These are phyloP conservation scores for Ia io DNA, from an alignment of 2,113 vertebrate species.

Conservation along the genomic window DNA sequence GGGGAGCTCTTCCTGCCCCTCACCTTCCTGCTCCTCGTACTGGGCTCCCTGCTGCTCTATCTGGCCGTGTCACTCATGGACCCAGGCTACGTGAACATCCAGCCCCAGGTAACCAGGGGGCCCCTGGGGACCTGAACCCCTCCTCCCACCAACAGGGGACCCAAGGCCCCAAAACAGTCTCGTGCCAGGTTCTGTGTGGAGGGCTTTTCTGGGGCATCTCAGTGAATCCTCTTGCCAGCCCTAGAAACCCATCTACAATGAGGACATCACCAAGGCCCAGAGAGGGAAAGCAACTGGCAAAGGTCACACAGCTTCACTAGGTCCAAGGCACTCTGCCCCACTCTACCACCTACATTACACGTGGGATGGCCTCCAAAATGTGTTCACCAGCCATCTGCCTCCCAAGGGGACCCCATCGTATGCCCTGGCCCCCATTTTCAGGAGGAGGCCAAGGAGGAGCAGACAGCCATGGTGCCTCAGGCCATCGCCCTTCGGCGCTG, in stretches of 20 bases:
- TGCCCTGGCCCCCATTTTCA: slow-evolving; percentile 68
- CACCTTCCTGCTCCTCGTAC: slow-evolving; percentile 87
- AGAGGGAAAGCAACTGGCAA: neutral
- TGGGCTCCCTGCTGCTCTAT: slow-evolving; percentile 91
- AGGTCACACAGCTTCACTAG: neutral
- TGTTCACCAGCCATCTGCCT: neutral
- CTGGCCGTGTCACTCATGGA: slow-evolving; percentile 97
- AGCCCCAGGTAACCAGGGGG: slow-evolving; percentile 61
- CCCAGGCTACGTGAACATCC: slow-evolving; percentile 89
- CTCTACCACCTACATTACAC: neutral
- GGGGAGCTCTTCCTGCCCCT: slow-evolving; percentile 87
- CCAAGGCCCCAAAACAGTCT: neutral
- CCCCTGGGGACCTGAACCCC: neutral
- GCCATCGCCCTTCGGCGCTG: slow-evolving; percentile 86
- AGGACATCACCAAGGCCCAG: neutral
- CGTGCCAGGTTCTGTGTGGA: neutral
- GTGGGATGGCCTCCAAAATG: neutral
- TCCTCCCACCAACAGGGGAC: neutral
- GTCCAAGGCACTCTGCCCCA: neutral
- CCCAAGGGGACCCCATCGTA: neutral
- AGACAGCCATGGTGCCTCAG: slow-evolving; percentile 81
- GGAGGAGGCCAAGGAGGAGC: slow-evolving; percentile 83
- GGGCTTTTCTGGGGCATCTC: neutral
- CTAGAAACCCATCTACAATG: neutral
- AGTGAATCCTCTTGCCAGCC: neutral